Evolutionary conservation across 2,797 vertebrate species (phyloP).

Genomic region (Pampus argenteus): DNA sequence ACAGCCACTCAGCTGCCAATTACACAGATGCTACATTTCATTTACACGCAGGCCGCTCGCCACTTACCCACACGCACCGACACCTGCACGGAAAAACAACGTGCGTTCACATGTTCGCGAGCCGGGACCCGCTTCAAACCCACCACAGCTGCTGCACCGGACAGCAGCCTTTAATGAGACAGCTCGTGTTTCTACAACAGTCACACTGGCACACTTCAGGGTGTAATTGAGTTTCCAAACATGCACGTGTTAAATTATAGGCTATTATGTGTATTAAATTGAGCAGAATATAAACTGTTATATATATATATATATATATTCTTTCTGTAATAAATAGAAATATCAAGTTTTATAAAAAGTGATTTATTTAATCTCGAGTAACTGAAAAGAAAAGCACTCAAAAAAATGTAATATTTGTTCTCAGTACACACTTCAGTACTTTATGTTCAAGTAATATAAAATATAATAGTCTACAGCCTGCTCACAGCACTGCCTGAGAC

Average conservation of each 20-base stretch:
- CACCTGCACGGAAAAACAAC: conserved; percentile 23
- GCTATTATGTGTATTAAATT: not conserved
- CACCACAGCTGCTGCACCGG: conserved; percentile 49
- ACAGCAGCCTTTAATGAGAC: conserved; percentile 50
- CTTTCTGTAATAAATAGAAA: conserved; percentile 60
- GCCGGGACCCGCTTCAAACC: conserved; percentile 20
- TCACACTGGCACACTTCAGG: not conserved
- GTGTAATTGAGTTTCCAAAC: conserved; percentile 18
- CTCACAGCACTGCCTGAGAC: conserved; percentile 66
- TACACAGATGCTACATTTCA: conserved; percentile 22
- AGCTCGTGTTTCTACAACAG: conserved; percentile 35
- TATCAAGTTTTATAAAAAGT: conserved; percentile 67
- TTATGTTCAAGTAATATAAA: conserved; percentile 76
- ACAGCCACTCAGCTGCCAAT: conserved; percentile 25
- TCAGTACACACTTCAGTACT: conserved; percentile 29
- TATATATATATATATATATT: too few relatives aligned
- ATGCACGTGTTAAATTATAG: conserved; percentile 9
- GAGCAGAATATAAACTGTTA: conserved; percentile 15
- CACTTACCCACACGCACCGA: conserved; percentile 9
- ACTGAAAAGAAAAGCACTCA: conserved; percentile 68
- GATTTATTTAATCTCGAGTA: conserved; percentile 75
- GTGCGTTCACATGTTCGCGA: too few relatives aligned
- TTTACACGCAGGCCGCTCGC: conserved; percentile 15
- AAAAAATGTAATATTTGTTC: conserved; percentile 54
- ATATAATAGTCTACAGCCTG: conserved; percentile 65